Evolutionary conservation across 53 echinoderm and acorn worm species (phyloP), one percentile per base, ranked within the genome.

Genomic region (Luidia sarsii): DNA sequence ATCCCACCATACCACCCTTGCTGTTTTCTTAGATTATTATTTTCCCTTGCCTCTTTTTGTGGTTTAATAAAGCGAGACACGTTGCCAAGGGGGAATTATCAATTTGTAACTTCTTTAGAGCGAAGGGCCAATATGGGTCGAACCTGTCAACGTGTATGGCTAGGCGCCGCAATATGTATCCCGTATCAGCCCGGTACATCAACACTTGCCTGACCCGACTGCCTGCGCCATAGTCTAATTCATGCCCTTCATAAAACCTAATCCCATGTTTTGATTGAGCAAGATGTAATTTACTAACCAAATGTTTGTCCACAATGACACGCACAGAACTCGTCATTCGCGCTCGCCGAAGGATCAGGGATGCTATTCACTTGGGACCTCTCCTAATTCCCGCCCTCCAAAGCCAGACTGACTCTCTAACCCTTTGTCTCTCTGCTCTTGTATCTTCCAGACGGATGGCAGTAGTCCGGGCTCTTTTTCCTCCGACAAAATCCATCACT

Each of bases 401-500:
- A 64, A 27, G 39, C 68, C 23, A 20, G 21, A 23, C 4, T 23
- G 39, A 38, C 27, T 29, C 14, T 10, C 3, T 54, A 8, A 37
- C 18, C 11, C 20, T 38, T 43, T 77, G 23, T 33, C n/a, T 35
- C 33, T 15, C 25, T 54, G 27, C 70, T 50, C 19, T 49, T 74
- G 70, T 53, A 49, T 20, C 52, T 75, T 84, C 35, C 86, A 95
- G 95, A 95, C 95, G 49, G 95, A 95, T 45, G 92, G 95, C 4
- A 92, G 95, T 45, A 95, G 95, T 83, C 95, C 95, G 0, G 95
- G 92, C 1, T 95, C 95, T 15, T 95, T 85, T 34, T 93, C 95
- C 18, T 95, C 95, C 19, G 95, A 95, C 60, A 95, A 95, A 56
- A 90, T 89, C 63, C 92, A 95, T 50, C 90, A 95, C 36, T 92